These are phyloP conservation scores for Panagrolaimus sp. DNA, from an alignment of 1,140 invertebrate genomes.

Conservation along the genomic window DNA sequence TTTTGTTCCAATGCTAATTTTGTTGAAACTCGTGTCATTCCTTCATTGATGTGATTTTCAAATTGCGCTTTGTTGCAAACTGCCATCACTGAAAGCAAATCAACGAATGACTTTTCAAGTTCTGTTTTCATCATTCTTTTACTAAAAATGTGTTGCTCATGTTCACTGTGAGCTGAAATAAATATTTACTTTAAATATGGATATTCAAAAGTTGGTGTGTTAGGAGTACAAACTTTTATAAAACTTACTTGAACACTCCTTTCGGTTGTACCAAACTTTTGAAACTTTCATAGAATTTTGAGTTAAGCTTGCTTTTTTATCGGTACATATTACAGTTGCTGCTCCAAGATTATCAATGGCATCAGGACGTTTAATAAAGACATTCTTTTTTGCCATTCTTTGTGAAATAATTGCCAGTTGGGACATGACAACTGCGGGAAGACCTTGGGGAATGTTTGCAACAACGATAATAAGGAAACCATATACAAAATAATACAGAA, in stretches of 20 bases:
- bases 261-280: conserved; percentile 60
- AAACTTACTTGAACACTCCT: conserved; percentile 10
- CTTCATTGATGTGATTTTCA: neutral
- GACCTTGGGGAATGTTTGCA: conserved; percentile 52
- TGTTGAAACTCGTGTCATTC: no score
- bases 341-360: conserved; percentile 67
- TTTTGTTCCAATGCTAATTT: no score
- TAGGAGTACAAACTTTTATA: neutral
- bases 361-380: conserved; percentile 92
- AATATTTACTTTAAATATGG: no score
- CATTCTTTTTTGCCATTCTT: conserved; percentile 93
- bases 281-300: conserved; percentile 98
- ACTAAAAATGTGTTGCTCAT: conserved; percentile 17
- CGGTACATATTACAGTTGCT: conserved; percentile 89
- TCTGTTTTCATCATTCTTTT: conserved; percentile 17
- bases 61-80: neutral
- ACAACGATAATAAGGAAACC: conserved; percentile 50
- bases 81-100: neutral
- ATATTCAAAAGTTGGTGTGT: neutral
- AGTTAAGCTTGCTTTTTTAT: conserved; percentile 96
- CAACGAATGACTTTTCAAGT: neutral
- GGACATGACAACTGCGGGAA: conserved; percentile 96
- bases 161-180: no score
- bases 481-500: conserved; percentile 44
- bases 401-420: conserved; percentile 93